Conservation (phyloP, 1,140 invertebrate species). For the Pollicipes pollicipes region DNA sequence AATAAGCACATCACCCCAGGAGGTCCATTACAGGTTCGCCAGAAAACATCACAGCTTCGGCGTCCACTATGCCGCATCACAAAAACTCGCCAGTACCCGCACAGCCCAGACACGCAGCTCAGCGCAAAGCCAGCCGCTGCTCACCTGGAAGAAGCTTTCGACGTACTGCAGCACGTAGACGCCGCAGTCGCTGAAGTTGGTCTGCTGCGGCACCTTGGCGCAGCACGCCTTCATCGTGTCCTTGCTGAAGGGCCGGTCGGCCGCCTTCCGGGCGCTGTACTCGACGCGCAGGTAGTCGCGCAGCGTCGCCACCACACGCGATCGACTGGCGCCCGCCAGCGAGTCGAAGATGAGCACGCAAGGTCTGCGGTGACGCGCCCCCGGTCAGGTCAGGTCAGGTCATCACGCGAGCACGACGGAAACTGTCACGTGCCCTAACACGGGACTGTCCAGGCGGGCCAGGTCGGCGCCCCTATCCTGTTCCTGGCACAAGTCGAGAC, state of each 20-base stretch:
- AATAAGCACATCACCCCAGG: too few relatives aligned
- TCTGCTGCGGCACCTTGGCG: conserved; percentile 86
- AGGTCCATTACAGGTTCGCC: too few relatives aligned
- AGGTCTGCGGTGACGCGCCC: conserved; percentile 30
- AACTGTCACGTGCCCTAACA: neutral
- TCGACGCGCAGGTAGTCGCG: conserved; percentile 78
- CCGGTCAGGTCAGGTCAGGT: neutral
- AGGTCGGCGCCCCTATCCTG: neutral
- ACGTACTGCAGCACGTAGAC: conserved; percentile 89
- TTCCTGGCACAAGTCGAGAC: too few relatives aligned
- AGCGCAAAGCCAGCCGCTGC: conserved; percentile 9
- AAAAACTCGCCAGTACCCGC: too few relatives aligned
- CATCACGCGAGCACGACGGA: neutral
- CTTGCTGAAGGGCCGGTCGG: conserved; percentile 46
- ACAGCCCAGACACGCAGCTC: too few relatives aligned
- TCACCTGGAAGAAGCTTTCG: conserved; percentile 69
- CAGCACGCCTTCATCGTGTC: conserved; percentile 61
- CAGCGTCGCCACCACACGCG: conserved; percentile 64
- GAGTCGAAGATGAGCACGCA: conserved; percentile 93
- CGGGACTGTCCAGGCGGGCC: neutral
- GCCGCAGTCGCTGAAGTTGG: conserved; percentile 92
- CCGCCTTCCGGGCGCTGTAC: conserved; percentile 55
- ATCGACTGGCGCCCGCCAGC: conserved; percentile 55
- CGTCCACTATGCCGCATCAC: too few relatives aligned
- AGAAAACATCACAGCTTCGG: too few relatives aligned